Percentiles rank a stretch among this genome's conserved stretches.
Conservation (phyloP, 2,113 vertebrate species). For the Piprites chloris region DNA sequence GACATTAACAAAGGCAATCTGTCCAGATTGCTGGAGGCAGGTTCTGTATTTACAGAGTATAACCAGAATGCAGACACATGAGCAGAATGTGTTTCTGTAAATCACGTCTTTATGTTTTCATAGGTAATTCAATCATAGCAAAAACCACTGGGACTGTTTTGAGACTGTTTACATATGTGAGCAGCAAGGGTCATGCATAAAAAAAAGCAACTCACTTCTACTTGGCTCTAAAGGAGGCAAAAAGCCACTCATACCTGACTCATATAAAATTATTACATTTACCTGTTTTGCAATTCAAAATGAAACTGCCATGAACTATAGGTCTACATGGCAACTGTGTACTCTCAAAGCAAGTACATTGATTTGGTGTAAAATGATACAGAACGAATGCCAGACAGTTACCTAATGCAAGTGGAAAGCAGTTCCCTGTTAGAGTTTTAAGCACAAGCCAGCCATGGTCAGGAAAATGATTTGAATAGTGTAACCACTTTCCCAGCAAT, state of each 20-base stretch:
- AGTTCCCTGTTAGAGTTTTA: neutral
- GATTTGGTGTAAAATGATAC: neutral
- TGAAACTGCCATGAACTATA: neutral
- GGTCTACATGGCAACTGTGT: neutral
- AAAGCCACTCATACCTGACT: neutral
- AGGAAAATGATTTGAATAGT: neutral
- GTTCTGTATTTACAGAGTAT: neutral
- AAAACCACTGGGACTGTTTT: neutral
- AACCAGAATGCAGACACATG: neutral
- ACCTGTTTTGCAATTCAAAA: neutral
- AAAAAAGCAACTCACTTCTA: neutral
- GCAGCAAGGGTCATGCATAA: neutral
- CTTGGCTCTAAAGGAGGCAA: neutral
- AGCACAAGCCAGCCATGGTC: neutral
- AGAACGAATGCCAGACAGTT: neutral
- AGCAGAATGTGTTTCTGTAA: neutral
- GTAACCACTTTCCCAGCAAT: neutral
- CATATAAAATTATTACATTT: neutral
- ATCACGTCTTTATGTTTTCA: neutral
- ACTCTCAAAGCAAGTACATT: neutral
- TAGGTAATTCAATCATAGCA: neutral
- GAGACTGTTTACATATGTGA: neutral
- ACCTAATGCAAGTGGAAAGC: neutral
- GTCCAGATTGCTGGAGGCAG: neutral
- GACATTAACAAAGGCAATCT: neutral